A percentile compares a stretch with the other conserved stretches of the same genome.
Conservation (phyloP, 2,113 vertebrate species). For the Hippocampus zosterae region DNA sequence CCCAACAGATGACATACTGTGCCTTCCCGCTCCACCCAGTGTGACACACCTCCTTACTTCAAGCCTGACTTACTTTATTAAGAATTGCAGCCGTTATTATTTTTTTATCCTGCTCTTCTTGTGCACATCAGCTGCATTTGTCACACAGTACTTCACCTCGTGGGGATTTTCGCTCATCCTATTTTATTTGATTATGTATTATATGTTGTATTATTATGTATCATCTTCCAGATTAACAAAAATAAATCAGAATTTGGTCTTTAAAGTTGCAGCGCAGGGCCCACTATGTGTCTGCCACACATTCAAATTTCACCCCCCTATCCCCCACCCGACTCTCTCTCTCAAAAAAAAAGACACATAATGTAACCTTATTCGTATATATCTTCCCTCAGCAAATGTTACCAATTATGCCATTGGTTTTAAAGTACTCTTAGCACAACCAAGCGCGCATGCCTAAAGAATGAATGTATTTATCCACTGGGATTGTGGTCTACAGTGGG, state of each 20-base stretch:
- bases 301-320: slow-evolving; percentile 19
- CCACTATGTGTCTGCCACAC: slow-evolving; percentile 15
- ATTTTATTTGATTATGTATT: slow-evolving; percentile 28
- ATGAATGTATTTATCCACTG: slow-evolving; percentile 43
- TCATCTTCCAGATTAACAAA: slow-evolving; percentile 12
- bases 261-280: background rate
- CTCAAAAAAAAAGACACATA: slow-evolving; percentile 41
- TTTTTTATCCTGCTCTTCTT: slow-evolving; percentile 1
- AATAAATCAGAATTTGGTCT: slow-evolving; percentile 8
- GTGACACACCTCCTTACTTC: slow-evolving; percentile 48
- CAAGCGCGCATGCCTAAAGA: slow-evolving; percentile 55
- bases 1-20: slow-evolving; percentile 37
- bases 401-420: slow-evolving; percentile 57
- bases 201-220: slow-evolving; percentile 16
- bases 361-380: slow-evolving; percentile 30
- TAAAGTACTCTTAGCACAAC: slow-evolving; percentile 49
- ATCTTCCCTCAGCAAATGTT: slow-evolving; percentile 40
- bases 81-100: slow-evolving; percentile 28
- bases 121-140: slow-evolving; percentile 10
- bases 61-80: slow-evolving; percentile 47
- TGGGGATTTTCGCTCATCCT: slow-evolving; percentile 37
- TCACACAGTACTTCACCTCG: slow-evolving; percentile 30
- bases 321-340: background rate
- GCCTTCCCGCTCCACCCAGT: slow-evolving; percentile 39
- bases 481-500: slow-evolving; percentile 46